phyloP scores from a whole-genome alignment of 2,888 invertebrate genomes.

The Lithophane ornitopus region DNA sequence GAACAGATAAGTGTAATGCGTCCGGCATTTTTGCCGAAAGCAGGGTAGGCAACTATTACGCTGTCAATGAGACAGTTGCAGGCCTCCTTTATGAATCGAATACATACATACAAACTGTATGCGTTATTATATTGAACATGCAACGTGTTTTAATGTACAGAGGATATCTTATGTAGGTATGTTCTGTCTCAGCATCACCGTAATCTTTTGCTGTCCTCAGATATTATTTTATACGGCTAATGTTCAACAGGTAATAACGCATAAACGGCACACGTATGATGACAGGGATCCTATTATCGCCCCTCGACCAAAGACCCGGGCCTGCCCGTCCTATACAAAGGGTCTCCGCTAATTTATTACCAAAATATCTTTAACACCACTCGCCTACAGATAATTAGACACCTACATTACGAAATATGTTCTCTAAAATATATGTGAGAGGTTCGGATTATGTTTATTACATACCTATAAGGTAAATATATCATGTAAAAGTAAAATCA shows the following conservation, averaged over 20 bases:
- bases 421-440: slow-evolving; percentile 52
- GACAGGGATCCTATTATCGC: slow-evolving; percentile 82
- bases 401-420: slow-evolving; percentile 66
- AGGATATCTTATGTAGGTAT: not conserved
- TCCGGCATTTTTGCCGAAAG: no score
- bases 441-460: slow-evolving; percentile 44
- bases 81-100: no score
- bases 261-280: slow-evolving; percentile 76
- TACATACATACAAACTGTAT: no score
- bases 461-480: slow-evolving; percentile 8
- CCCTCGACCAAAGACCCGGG: slow-evolving; percentile 78
- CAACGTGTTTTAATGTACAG: not conserved
- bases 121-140: no score
- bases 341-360: slow-evolving; percentile 79
- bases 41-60: no score
- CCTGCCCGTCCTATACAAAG: slow-evolving; percentile 77
- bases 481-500: slow-evolving; percentile 28
- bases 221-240: slow-evolving; percentile 61
- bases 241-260: slow-evolving; percentile 80
- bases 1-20: no score
- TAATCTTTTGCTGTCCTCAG: slow-evolving; percentile 36
- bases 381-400: slow-evolving; percentile 76
- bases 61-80: no score
- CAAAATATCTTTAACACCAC: slow-evolving; percentile 77
- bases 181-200: slow-evolving; percentile 11